Evolutionary conservation across 1,140 invertebrate genomes (phyloP).

Genomic region (Cydia splendana): DNA sequence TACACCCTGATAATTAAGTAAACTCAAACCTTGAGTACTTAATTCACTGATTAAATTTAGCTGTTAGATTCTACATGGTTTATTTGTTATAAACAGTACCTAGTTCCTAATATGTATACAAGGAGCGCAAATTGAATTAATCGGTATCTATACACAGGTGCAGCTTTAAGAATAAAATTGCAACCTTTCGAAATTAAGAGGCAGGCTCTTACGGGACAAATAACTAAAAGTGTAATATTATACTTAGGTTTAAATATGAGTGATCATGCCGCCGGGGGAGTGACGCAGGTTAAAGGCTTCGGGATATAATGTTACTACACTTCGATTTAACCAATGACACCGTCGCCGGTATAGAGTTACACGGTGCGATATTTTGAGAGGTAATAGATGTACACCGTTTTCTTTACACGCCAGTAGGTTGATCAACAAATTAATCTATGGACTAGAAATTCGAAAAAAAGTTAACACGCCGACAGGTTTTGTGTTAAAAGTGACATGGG

Average conservation of each 20-base stretch:
- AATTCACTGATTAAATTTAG: too few species aligned
- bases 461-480: slow-evolving; percentile 64
- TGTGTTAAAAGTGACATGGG: slow-evolving; percentile 61
- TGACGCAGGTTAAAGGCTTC: slow-evolving; percentile 46
- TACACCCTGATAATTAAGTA: too few species aligned
- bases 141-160: neutral
- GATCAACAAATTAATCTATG: slow-evolving; percentile 56
- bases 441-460: slow-evolving; percentile 67
- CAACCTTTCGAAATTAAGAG: neutral
- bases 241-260: slow-evolving; percentile 47
- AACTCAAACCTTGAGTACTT: too few species aligned
- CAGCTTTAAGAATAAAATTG: neutral
- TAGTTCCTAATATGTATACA: neutral
- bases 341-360: slow-evolving; percentile 66
- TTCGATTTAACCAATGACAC: slow-evolving; percentile 73
- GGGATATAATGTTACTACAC: slow-evolving; percentile 68
- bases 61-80: too few species aligned
- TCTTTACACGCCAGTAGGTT: slow-evolving; percentile 56
- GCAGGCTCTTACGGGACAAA: slow-evolving; percentile 4
- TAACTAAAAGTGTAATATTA: slow-evolving; percentile 54
- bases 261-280: slow-evolving; percentile 47
- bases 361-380: slow-evolving; percentile 62
- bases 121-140: neutral
- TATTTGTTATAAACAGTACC: too few species aligned
- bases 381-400: slow-evolving; percentile 66